Conservation (phyloP, 2,113 vertebrate genomes). For the Psilopogon haemacephalus region DNA sequence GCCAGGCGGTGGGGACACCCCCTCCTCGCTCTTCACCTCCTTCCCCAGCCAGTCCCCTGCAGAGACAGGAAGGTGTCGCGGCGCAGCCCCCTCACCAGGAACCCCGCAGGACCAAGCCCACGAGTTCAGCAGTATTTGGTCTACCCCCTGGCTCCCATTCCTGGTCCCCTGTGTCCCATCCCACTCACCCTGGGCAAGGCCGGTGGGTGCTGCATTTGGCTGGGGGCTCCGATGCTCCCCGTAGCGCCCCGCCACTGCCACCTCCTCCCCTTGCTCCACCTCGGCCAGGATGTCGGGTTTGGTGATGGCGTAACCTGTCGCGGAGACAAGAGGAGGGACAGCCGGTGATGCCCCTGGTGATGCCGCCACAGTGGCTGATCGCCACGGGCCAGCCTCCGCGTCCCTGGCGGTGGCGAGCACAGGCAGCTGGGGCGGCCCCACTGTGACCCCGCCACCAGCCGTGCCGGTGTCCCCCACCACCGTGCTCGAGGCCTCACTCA, state of each 20-base stretch:
- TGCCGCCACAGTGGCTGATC: neutral
- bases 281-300: constrained; percentile 54
- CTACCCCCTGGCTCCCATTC: accelerated
- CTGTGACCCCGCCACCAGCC: neutral
- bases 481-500: neutral
- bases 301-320: constrained; percentile 4
- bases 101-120: accelerated
- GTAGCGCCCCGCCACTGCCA: neutral
- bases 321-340: neutral
- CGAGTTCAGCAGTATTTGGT: accelerated
- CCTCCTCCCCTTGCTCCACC: constrained; percentile 10
- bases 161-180: neutral
- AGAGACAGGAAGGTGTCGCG: neutral
- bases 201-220: accelerated
- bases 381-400: accelerated
- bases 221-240: neutral
- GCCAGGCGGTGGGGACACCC: neutral
- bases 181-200: neutral
- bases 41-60: neutral
- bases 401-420: neutral
- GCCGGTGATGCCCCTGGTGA: neutral
- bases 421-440: too few relatives aligned
- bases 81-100: neutral
- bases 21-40: constrained; percentile 16
- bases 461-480: accelerated